phyloP scores from a whole-genome alignment of 2,113 vertebrate species.

The Nicator chloris region DNA sequence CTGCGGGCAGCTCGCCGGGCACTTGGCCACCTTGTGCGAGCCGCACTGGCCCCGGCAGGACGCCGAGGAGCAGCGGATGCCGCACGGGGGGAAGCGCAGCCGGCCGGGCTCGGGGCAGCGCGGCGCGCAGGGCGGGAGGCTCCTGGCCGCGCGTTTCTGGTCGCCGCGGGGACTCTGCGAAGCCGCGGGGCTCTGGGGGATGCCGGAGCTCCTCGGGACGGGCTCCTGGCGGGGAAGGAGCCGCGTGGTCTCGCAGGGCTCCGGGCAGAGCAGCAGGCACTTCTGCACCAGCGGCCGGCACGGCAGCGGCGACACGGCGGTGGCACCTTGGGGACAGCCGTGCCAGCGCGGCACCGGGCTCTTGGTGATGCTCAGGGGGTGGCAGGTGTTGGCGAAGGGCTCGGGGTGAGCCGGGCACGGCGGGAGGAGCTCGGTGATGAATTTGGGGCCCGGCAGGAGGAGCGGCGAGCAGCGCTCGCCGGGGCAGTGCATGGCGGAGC shows the following conservation, averaged over 20 bases:
- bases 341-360: neutral
- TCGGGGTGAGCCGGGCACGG: neutral
- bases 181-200: accelerated
- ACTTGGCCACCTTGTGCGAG: neutral
- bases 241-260: neutral
- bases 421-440: neutral
- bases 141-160: neutral
- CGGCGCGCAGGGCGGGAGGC: neutral
- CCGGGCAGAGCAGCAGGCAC: neutral
- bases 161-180: accelerated
- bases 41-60: neutral
- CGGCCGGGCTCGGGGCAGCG: neutral
- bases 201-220: accelerated
- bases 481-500: neutral
- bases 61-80: neutral
- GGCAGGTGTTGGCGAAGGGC: neutral
- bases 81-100: conserved; percentile 21
- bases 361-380: conserved; percentile 25
- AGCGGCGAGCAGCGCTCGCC: neutral
- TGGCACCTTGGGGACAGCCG: accelerated
- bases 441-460: neutral
- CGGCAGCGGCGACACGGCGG: neutral
- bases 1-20: accelerated
- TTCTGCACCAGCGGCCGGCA: neutral
- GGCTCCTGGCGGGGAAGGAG: neutral